These are phyloP conservation scores for Mythimna albipuncta DNA, from an alignment of 2,888 invertebrate genomes.

Conservation along the genomic window DNA sequence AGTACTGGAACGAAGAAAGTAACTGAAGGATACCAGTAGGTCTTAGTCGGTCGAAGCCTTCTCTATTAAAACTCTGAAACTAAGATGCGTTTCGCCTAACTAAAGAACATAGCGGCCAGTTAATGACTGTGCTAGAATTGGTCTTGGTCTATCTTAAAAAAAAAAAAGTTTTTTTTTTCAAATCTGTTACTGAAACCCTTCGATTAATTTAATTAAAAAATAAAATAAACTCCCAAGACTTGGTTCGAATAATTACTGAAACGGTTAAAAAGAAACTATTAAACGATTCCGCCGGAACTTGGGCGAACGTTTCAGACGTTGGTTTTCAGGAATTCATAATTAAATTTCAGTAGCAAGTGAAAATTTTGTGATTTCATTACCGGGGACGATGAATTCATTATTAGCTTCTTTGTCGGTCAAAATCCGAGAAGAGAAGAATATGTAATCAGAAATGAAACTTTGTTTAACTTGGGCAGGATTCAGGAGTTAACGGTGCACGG, in stretches of 20 bases:
- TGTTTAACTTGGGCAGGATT: neutral
- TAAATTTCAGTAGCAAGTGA: conserved; percentile 57
- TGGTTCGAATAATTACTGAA: conserved; percentile 53
- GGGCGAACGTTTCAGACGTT: conserved; percentile 42
- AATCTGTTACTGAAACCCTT: neutral
- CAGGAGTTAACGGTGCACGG: neutral
- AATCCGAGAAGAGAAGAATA: conserved; percentile 40
- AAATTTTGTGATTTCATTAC: conserved; percentile 60
- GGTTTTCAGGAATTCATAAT: conserved; percentile 63
- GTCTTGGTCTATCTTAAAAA: too few relatives aligned
- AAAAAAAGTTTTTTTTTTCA: neutral
- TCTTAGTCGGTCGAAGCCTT: too few relatives aligned
- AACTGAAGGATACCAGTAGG: too few relatives aligned
- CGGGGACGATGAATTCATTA: conserved; percentile 59
- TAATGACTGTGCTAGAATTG: too few relatives aligned
- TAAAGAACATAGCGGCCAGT: too few relatives aligned
- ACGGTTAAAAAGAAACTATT: conserved; percentile 58
- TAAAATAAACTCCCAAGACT: conserved; percentile 29
- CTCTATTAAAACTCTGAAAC: too few relatives aligned
- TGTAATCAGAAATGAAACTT: conserved; percentile 41
- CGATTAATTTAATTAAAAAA: conserved; percentile 38
- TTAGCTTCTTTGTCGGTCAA: conserved; percentile 39
- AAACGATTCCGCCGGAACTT: conserved; percentile 53
- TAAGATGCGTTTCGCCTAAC: too few relatives aligned
- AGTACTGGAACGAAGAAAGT: too few relatives aligned